Evolutionary conservation across 2,113 vertebrate genomes (phyloP).

Genomic region (Chaetops frenatus): DNA sequence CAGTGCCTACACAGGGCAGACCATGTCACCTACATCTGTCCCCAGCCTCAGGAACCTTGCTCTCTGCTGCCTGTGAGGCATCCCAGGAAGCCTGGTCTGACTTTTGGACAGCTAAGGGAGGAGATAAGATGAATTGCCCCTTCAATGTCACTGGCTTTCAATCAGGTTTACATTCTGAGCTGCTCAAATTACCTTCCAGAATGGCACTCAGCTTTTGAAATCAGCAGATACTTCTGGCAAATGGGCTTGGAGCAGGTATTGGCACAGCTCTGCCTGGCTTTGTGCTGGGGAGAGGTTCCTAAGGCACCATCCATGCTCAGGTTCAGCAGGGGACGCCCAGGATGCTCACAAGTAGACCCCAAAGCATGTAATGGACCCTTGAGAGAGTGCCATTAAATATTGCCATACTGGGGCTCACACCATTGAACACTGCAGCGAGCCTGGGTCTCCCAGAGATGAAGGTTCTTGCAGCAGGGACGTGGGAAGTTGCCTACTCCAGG

Average conservation of each 20-base stretch:
- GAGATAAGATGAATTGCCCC: neutral
- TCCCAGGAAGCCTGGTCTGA: neutral
- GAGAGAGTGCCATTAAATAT: neutral
- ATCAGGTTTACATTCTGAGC: neutral
- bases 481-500: neutral
- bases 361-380: neutral
- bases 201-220: neutral
- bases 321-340: neutral
- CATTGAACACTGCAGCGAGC: neutral
- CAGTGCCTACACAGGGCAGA: neutral
- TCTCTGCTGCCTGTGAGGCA: neutral
- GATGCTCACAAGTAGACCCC: neutral
- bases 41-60: neutral
- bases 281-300: neutral
- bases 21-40: fast-evolving
- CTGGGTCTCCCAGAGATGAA: neutral
- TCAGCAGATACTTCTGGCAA: neutral
- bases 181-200: neutral
- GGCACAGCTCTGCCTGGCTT: fast-evolving
- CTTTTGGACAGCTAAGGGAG: neutral
- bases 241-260: neutral
- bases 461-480: neutral
- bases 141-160: neutral
- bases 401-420: neutral
- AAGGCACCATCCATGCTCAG: neutral